Evolutionary conservation across 2,888 invertebrate species (phyloP).

Genomic region (Syrphus vitripennis): DNA sequence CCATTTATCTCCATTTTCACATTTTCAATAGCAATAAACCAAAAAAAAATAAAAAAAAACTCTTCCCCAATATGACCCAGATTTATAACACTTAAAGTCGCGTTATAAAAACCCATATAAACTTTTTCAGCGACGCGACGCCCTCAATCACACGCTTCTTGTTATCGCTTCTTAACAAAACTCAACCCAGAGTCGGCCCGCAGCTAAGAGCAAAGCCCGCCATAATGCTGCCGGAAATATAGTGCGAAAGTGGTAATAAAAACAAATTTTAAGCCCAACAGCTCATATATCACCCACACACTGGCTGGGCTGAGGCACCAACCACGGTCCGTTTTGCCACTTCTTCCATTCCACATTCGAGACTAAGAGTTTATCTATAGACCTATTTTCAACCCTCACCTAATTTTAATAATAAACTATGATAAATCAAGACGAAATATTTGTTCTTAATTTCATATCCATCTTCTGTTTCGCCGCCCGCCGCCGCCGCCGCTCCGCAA

Average conservation of each 20-base stretch:
- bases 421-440: slow-evolving; percentile 60
- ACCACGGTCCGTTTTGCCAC: neutral
- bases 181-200: neutral
- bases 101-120: slow-evolving; percentile 51
- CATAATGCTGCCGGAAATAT: neutral
- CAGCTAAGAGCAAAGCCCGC: neutral
- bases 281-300: slow-evolving; percentile 51
- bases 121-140: neutral
- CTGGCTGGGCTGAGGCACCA: no score
- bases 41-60: no score
- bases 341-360: neutral
- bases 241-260: slow-evolving; percentile 65
- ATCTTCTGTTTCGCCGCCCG: neutral
- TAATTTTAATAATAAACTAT: slow-evolving; percentile 32
- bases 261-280: slow-evolving; percentile 64
- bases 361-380: slow-evolving; percentile 28
- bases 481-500: neutral
- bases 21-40: slow-evolving; percentile 36
- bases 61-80: slow-evolving; percentile 44
- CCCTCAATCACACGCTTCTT: slow-evolving; percentile 35
- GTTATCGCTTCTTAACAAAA: neutral
- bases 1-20: slow-evolving; percentile 36
- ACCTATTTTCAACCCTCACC: slow-evolving; percentile 34
- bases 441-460: slow-evolving; percentile 53
- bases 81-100: slow-evolving; percentile 61